phyloP scores from a whole-genome alignment of 2,888 invertebrate species.

The Zhengitettix transpicula region DNA sequence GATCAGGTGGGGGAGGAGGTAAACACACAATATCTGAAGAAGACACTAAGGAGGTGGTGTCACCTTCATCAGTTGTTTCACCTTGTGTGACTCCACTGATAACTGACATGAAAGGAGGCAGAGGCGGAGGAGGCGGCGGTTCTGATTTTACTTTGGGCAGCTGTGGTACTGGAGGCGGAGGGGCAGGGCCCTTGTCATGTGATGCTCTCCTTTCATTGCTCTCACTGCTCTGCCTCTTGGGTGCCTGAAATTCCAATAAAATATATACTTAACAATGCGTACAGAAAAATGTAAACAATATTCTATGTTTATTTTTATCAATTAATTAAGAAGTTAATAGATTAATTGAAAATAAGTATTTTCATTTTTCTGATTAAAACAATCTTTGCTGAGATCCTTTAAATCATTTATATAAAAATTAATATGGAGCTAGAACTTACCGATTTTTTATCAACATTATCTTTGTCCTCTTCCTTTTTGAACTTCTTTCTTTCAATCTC shows the following conservation, averaged over 20 bases:
- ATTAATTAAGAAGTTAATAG: no score
- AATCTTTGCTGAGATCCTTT: no score
- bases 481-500: slow-evolving; percentile 26
- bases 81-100: slow-evolving; percentile 23
- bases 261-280: background rate
- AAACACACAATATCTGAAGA: background rate
- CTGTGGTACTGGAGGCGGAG: slow-evolving; percentile 37
- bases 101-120: slow-evolving; percentile 18
- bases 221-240: slow-evolving; percentile 20
- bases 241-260: background rate
- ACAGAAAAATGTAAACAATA: background rate
- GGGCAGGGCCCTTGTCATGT: slow-evolving; percentile 65
- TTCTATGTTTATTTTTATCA: background rate
- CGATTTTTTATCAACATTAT: slow-evolving; percentile 21
- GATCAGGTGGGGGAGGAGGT: background rate
- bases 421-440: slow-evolving; percentile 14
- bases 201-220: slow-evolving; percentile 34
- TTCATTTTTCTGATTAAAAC: no score
- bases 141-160: slow-evolving; percentile 12
- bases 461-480: slow-evolving; percentile 23
- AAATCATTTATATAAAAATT: no score
- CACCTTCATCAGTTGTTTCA: slow-evolving; percentile 27
- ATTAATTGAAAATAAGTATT: no score
- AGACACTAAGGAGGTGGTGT: slow-evolving; percentile 17
- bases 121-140: slow-evolving; percentile 17